Conservation (phyloP, 2,797 vertebrate species). For the Siniperca undulata region DNA sequence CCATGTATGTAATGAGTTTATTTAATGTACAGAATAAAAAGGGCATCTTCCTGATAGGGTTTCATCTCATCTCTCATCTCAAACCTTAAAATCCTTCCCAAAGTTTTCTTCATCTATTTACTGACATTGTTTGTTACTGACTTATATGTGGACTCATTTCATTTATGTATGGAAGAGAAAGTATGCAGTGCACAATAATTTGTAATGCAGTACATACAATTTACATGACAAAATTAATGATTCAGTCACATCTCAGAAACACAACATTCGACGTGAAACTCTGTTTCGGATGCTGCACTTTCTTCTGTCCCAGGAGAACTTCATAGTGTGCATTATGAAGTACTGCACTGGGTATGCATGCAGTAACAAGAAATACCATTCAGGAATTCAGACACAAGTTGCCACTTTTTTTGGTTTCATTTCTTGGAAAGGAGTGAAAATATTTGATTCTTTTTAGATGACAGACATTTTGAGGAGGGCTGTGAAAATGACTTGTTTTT, state of each 20-base stretch:
- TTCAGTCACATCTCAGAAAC: slow-evolving; percentile 22
- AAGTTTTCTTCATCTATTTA: neutral
- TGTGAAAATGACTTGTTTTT: neutral
- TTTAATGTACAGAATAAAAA: neutral
- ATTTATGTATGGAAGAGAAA: neutral
- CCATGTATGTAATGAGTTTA: neutral
- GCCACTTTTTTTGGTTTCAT: neutral
- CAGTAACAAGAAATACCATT: slow-evolving; percentile 12
- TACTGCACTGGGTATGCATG: slow-evolving; percentile 1
- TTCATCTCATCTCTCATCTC: neutral
- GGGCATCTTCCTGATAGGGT: neutral
- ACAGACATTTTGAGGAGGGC: neutral
- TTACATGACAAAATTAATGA: slow-evolving; percentile 36
- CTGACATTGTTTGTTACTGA: neutral
- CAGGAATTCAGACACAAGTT: slow-evolving; percentile 12
- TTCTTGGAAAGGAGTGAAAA: neutral
- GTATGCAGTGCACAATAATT: neutral
- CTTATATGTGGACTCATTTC: neutral
- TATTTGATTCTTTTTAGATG: neutral
- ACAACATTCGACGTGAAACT: neutral
- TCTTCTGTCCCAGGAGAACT: slow-evolving; percentile 26
- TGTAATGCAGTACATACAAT: slow-evolving; percentile 15
- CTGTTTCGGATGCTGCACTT: slow-evolving; percentile 12
- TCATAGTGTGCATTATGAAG: slow-evolving; percentile 53
- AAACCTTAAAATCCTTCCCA: neutral